Base-by-base conservation (phyloP, 2,888 invertebrate genomes). In the Adelognathus sp. region DNA sequence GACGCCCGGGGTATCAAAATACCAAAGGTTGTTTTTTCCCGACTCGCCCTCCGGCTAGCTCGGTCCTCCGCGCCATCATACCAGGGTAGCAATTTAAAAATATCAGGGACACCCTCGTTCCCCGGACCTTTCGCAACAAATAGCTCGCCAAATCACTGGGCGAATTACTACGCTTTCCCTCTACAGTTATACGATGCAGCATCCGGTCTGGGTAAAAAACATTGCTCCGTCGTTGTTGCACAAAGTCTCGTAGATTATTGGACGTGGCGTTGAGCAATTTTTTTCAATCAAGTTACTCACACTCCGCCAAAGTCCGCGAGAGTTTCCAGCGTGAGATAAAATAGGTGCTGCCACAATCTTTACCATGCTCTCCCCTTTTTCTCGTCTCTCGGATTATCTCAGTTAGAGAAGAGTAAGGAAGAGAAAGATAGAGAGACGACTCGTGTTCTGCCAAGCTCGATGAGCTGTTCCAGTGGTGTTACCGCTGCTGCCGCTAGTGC, bases 311-410 rank as follows among this genome's bases (percentile, higher is more conserved):
- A n/a, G 46, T 31, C n/a, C 18, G 14, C n/a, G 11, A 39, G 61
- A 69, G 29, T 73, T 73, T 78, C 58, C 69, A 69, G 50, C 31
- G 29, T n/a, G n/a, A n/a, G 24, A n/a, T 46, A 29, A 24, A 18
- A 18, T 14, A 29, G 31, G 31, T 33, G n/a, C 63, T 24, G 33
- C 27, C 64, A 36, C 50, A 33, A 7, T 71, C 5, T 54, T 7
- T 11, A n/a, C 50, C 58, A 31, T 6, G 41, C 58, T 44, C 14
- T 36, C 39, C 16, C 33, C 29, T 44, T 64, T 33, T 60, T 74
- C 29, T 61, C 11, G n/a, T 31, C 46, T 14, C n/a, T 33, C 18
- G 33, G 70, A 41, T 66, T 54, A 74, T 79, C 60, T 66, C 21
- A 11, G 44, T 41, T 29, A 24, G 39, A 29, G 41, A 56, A n/a